A percentile compares a stretch with the other conserved stretches of the same genome.
phyloP scores from a whole-genome alignment of 2,113 vertebrate genomes.

The Heterochromis multidens region DNA sequence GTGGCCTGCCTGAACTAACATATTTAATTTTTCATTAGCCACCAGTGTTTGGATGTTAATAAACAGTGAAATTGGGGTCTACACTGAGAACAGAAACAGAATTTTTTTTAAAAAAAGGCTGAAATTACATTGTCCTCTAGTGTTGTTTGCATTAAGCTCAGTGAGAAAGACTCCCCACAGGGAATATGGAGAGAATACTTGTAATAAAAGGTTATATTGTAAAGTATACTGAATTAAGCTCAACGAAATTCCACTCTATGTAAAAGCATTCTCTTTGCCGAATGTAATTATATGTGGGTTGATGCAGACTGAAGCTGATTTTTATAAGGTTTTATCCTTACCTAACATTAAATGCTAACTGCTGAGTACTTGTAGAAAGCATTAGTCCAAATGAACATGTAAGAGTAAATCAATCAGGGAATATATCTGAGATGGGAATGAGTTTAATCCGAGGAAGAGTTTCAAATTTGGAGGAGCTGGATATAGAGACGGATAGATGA shows the following conservation, averaged over 20 bases:
- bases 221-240: slow-evolving; percentile 23
- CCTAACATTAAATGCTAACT: slow-evolving; percentile 2
- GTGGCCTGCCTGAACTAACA: background rate
- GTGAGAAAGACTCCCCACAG: background rate
- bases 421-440: slow-evolving; percentile 15
- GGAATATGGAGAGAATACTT: background rate
- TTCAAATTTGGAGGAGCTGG: slow-evolving; percentile 16
- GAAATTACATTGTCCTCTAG: background rate
- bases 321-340: background rate
- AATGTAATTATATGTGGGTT: slow-evolving; percentile 18
- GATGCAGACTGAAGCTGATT: background rate
- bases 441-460: slow-evolving; percentile 28
- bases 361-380: background rate
- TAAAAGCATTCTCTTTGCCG: slow-evolving; percentile 13
- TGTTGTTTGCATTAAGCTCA: background rate
- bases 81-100: background rate
- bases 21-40: accelerated
- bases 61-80: background rate
- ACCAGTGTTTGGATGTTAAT: background rate
- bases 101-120: background rate
- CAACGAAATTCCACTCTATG: background rate
- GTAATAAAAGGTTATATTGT: background rate
- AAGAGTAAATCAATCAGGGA: slow-evolving; percentile 10
- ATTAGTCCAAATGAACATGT: slow-evolving; percentile 15
- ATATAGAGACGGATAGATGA: slow-evolving; percentile 50